Evolutionary conservation across 2,113 vertebrate genomes (phyloP).

Genomic region (Rissa tridactyla): DNA sequence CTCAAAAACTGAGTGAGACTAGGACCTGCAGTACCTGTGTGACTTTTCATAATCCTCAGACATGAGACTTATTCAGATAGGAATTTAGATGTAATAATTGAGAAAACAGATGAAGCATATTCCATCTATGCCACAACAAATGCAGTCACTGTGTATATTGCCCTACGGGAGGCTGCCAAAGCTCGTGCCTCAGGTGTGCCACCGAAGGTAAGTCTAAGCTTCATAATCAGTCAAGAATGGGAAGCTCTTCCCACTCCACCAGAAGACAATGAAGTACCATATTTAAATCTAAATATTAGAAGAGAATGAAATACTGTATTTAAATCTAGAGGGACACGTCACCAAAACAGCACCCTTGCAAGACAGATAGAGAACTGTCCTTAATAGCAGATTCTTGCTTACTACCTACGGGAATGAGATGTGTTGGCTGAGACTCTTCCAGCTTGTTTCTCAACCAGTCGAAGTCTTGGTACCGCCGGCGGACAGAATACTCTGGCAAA

Average conservation of each 20-base stretch:
- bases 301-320: background rate
- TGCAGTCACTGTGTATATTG: accelerated
- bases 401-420: conserved; percentile 97
- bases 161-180: background rate
- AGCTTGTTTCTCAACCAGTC: conserved; percentile 95
- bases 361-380: background rate
- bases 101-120: background rate
- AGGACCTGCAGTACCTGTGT: background rate
- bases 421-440: conserved; percentile 95
- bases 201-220: background rate
- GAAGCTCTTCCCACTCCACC: background rate
- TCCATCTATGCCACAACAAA: background rate
- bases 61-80: background rate
- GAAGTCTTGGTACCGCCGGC: conserved; percentile 96
- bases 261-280: background rate
- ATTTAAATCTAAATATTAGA: background rate
- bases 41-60: background rate
- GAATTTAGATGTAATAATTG: background rate
- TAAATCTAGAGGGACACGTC: background rate
- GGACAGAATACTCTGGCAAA: conserved; percentile 91
- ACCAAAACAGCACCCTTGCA: background rate
- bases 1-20: background rate
- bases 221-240: background rate
- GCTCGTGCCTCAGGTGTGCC: background rate
- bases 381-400: conserved; percentile 13